Evolutionary conservation across 1,140 invertebrate genomes (phyloP).

Genomic region (Brachionus angularis): DNA sequence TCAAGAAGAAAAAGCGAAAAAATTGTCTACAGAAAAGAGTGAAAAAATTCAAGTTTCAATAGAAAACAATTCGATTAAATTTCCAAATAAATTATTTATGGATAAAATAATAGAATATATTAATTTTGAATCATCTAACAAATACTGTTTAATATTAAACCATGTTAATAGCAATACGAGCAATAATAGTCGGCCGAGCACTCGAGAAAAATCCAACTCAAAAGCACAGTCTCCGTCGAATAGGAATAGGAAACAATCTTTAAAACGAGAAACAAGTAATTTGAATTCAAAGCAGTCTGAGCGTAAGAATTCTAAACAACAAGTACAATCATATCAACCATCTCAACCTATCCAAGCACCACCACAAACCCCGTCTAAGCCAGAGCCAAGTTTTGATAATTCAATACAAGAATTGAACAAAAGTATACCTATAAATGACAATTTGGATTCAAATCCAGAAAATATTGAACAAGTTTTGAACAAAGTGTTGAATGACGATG

Average conservation of each 20-base stretch:
- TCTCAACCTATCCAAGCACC: too few relatives aligned
- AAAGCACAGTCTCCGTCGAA: background rate
- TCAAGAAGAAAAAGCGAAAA: background rate
- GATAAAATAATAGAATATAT: conserved; percentile 40
- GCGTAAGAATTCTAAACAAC: conserved; percentile 4
- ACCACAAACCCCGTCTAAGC: too few relatives aligned
- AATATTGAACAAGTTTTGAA: conserved; percentile 17
- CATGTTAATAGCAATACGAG: background rate
- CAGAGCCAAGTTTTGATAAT: too few relatives aligned
- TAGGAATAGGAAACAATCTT: conserved; percentile 22
- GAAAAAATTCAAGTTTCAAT: conserved; percentile 38
- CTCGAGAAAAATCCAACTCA: conserved; percentile 15
- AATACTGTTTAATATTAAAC: conserved; percentile 27
- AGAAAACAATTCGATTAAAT: conserved; percentile 30
- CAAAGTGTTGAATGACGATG: conserved; percentile 40
- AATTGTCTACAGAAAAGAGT: conserved; percentile 17
- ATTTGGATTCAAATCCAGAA: background rate
- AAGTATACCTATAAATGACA: too few relatives aligned
- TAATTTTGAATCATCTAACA: conserved; percentile 40
- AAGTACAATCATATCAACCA: too few relatives aligned
- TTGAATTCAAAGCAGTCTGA: too few relatives aligned
- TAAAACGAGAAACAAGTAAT: background rate
- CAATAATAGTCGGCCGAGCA: conserved; percentile 14
- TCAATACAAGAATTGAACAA: too few relatives aligned
- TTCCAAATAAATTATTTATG: conserved; percentile 20